A percentile compares a stretch with the other conserved stretches of the same genome.
Conservation (phyloP, 2,113 vertebrate species). For the Emydocephalus ijimae region DNA sequence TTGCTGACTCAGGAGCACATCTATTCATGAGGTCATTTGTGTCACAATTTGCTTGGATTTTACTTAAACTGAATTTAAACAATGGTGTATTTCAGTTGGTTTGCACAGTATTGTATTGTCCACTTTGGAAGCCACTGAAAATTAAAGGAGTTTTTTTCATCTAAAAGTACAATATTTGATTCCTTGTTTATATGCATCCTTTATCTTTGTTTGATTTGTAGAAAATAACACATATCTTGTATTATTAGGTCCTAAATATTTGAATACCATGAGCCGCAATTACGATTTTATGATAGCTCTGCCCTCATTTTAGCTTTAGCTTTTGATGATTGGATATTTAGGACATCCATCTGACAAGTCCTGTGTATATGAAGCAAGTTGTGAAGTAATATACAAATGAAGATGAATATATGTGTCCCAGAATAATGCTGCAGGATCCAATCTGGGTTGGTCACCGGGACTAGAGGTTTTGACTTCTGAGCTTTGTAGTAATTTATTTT, state of each 20-base stretch:
- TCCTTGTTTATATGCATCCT: background rate
- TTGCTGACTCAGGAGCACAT: background rate
- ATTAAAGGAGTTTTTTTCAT: background rate
- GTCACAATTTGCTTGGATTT: background rate
- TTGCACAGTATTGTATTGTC: background rate
- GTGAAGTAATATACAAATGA: background rate
- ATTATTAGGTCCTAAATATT: background rate
- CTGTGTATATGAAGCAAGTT: background rate
- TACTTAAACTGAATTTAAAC: background rate
- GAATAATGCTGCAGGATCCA: too few relatives aligned
- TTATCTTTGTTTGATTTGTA: background rate
- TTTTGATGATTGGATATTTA: background rate
- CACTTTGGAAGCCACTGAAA: background rate
- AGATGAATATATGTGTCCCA: too few relatives aligned
- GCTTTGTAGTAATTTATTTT: background rate
- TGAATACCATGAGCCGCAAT: background rate
- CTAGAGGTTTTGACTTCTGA: too few relatives aligned
- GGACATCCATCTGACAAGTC: background rate
- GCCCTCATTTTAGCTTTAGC: background rate
- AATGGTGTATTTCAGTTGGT: background rate
- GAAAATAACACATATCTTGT: background rate
- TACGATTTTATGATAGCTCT: background rate
- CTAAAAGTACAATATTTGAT: background rate
- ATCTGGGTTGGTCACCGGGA: too few relatives aligned
- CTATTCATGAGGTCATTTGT: background rate